Conservation (phyloP, 2,888 invertebrate species). For the Serrognathus titanus region DNA sequence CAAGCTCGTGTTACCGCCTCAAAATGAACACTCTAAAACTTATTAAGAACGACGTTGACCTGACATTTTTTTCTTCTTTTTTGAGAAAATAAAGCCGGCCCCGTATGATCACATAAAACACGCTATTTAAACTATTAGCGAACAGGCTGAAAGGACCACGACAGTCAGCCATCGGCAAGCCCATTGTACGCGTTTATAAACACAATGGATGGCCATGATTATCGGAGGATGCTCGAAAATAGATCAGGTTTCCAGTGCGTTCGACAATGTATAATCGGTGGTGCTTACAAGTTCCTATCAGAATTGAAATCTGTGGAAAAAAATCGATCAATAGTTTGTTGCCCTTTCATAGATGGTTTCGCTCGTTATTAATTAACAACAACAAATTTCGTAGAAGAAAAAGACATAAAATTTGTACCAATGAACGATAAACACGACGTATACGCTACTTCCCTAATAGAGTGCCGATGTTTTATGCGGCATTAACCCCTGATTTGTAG, state of each 20-base stretch:
- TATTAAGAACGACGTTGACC: constrained; percentile 21
- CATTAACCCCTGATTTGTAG: constrained; percentile 41
- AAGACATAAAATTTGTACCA: no score
- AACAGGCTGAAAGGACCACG: constrained; percentile 22
- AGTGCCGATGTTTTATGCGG: constrained; percentile 37
- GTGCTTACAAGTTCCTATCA: constrained; percentile 16
- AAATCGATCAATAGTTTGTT: constrained; percentile 8
- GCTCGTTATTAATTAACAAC: no score
- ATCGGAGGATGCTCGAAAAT: constrained; percentile 30
- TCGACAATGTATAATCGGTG: constrained; percentile 21
- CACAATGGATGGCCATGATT: constrained; percentile 27
- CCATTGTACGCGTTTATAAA: constrained; percentile 28
- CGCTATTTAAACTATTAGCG: constrained; percentile 32
- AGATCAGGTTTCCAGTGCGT: constrained; percentile 26
- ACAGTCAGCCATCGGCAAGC: constrained; percentile 29
- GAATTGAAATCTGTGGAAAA: constrained; percentile 14
- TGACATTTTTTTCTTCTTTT: constrained; percentile 24
- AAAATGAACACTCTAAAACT: constrained; percentile 24
- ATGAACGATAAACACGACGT: no score
- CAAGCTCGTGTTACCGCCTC: no score
- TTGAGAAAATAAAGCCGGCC: constrained; percentile 17
- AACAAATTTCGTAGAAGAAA: no score
- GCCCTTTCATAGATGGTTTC: background rate
- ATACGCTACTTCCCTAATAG: constrained; percentile 26
- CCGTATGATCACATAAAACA: constrained; percentile 29